phyloP scores from a whole-genome alignment of 2,113 vertebrate species.

The Myanophis thanlyinensis region DNA sequence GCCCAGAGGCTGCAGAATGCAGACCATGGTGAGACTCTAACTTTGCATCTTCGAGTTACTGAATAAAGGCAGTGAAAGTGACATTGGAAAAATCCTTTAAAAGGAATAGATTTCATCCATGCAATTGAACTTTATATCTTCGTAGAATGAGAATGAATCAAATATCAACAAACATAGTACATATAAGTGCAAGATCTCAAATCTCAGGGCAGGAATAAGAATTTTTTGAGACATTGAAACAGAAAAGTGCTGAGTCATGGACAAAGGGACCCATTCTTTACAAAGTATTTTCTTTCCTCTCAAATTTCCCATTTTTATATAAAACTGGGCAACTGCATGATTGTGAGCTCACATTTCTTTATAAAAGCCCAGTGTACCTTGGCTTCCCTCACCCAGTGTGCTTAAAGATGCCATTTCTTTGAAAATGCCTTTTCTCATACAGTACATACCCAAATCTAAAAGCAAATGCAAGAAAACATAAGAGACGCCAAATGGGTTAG shows the following conservation, averaged over 20 bases:
- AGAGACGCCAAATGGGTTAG: constrained; percentile 21
- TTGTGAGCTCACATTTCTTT: constrained; percentile 29
- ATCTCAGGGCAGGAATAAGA: too few relatives aligned
- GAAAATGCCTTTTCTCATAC: constrained; percentile 29
- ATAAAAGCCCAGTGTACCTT: constrained; percentile 28
- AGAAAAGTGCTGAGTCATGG: background rate
- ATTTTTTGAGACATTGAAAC: background rate
- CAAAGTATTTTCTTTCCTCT: background rate
- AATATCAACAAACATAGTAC: background rate
- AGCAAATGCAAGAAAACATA: constrained; percentile 35
- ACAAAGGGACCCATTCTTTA: background rate
- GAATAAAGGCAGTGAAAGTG: background rate
- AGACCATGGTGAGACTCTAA: background rate
- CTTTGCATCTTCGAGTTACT: background rate
- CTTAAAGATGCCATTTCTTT: constrained; percentile 38
- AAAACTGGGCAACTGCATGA: background rate
- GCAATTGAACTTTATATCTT: background rate
- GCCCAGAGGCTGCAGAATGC: background rate
- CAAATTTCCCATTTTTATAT: background rate
- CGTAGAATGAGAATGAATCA: background rate
- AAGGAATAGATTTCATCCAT: background rate
- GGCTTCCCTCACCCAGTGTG: background rate
- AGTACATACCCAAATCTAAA: constrained; percentile 24
- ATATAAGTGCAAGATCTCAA: background rate
- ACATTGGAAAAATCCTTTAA: background rate